phyloP scores from a whole-genome alignment of 2,113 vertebrate species.

The Chloropsis hardwickii region DNA sequence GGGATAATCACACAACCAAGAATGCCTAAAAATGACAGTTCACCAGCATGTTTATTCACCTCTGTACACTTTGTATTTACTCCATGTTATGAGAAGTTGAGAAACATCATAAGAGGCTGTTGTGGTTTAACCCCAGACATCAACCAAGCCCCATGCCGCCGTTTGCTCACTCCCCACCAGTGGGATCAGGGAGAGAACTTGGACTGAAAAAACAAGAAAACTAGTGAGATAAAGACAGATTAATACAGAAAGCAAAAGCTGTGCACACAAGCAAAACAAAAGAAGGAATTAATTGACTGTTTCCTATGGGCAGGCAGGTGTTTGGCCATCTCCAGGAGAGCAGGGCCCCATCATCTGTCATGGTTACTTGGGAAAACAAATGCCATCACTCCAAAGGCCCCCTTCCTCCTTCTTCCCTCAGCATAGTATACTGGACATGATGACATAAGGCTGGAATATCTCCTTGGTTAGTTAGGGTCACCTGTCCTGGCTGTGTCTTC shows the following conservation, averaged over 20 bases:
- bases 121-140: neutral
- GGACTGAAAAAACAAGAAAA: neutral
- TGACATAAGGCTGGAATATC: neutral
- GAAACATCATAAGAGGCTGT: fast-evolving
- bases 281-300: neutral
- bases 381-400: fast-evolving
- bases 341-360: too few species aligned
- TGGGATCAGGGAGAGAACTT: neutral
- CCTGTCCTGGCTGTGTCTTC: neutral
- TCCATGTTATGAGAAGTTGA: neutral
- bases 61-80: neutral
- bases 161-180: neutral
- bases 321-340: neutral
- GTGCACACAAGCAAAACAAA: neutral
- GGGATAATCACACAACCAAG: neutral
- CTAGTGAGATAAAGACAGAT: neutral
- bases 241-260: neutral
- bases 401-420: neutral
- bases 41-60: neutral
- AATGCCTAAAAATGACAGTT: neutral
- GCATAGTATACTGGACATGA: neutral
- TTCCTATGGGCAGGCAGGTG: neutral
- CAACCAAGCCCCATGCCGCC: fast-evolving
- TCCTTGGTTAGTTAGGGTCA: neutral
- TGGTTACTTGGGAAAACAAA: neutral